These are phyloP conservation scores for Anthoscopus minutus DNA, from an alignment of 2,113 vertebrate species.

Conservation along the genomic window DNA sequence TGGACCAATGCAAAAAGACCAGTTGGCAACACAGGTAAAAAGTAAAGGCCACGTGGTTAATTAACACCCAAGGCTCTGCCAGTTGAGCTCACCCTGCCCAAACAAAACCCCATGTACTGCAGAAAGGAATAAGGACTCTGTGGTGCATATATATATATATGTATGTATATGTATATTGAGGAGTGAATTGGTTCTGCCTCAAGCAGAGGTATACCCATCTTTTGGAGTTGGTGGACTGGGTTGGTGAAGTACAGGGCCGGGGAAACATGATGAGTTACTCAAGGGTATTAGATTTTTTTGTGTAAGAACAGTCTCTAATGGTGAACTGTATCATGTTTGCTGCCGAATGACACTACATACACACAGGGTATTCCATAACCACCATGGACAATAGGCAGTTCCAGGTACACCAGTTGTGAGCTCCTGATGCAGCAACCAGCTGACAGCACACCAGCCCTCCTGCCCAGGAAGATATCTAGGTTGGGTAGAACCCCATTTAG, in stretches of 20 bases:
- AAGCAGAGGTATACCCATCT: not conserved
- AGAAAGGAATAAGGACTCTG: not conserved
- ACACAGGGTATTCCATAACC: not conserved
- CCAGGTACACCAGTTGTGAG: not conserved
- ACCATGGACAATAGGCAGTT: too few relatives aligned
- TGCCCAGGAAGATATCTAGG: not conserved
- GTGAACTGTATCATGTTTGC: not conserved
- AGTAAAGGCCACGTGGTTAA: not conserved
- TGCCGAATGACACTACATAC: not conserved
- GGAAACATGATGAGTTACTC: accelerated
- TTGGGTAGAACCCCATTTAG: not conserved
- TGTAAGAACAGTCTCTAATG: not conserved
- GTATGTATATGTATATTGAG: too few relatives aligned
- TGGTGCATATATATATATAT: too few relatives aligned
- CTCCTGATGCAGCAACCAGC: not conserved
- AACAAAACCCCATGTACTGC: not conserved
- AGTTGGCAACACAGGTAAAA: not conserved
- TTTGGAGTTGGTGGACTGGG: not conserved
- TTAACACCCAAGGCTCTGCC: not conserved
- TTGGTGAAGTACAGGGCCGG: not conserved
- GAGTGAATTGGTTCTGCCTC: too few relatives aligned
- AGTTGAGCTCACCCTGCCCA: not conserved
- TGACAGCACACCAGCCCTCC: not conserved
- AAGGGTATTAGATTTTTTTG: not conserved
- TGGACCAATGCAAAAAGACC: not conserved